Percentiles rank a stretch among this genome's conserved stretches.
Evolutionary conservation across 2,888 invertebrate genomes (phyloP).

Genomic region (Chorisops tibialis): DNA sequence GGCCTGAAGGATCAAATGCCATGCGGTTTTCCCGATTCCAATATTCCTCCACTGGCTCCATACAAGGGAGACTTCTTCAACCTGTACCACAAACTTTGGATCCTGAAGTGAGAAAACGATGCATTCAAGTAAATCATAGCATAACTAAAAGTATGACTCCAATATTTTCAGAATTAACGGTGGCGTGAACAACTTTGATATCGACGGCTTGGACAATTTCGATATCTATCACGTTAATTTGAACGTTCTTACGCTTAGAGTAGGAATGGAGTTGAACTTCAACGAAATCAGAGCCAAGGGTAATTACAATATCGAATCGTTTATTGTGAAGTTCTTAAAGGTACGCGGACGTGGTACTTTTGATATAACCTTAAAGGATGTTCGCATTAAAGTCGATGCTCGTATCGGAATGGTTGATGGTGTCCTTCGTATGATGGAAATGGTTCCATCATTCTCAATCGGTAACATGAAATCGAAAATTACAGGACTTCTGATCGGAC

Average conservation of each 20-base stretch:
- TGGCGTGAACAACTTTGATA: neutral
- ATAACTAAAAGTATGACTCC: neutral
- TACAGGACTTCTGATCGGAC: conserved; percentile 38
- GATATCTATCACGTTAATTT: conserved; percentile 40
- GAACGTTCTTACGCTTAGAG: conserved; percentile 39
- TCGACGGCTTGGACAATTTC: conserved; percentile 41
- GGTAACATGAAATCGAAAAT: conserved; percentile 43
- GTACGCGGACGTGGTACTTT: conserved; percentile 25
- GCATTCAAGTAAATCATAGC: neutral
- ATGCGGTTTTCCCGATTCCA: conserved; percentile 42
- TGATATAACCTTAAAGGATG: conserved; percentile 24
- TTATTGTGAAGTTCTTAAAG: conserved; percentile 19
- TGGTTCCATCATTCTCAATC: conserved; percentile 39
- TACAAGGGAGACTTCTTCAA: conserved; percentile 7
- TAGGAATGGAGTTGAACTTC: conserved; percentile 43
- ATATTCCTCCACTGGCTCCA: conserved; percentile 44
- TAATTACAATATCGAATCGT: conserved; percentile 39
- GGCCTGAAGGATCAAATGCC: conserved; percentile 45
- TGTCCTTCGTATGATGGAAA: conserved; percentile 31
- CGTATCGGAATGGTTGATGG: conserved; percentile 24
- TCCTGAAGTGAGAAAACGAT: neutral
- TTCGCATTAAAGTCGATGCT: conserved; percentile 19
- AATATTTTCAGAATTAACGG: conserved; percentile 3
- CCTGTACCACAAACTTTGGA: conserved; percentile 1
- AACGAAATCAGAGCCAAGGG: conserved; percentile 37